These are phyloP conservation scores for Morone saxatilis DNA, from an alignment of 2,113 vertebrate species.

Conservation along the genomic window DNA sequence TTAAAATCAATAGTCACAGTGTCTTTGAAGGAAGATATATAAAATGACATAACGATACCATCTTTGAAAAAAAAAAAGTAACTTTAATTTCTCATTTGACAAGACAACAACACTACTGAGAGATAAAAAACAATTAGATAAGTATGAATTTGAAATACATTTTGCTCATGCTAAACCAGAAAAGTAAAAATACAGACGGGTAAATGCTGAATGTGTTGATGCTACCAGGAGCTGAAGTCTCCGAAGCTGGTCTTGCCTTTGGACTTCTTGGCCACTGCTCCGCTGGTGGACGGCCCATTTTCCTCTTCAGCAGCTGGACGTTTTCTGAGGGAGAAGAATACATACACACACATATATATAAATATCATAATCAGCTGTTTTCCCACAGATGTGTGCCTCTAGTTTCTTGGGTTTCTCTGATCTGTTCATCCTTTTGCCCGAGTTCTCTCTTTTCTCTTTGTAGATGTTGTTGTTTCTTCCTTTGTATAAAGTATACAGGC, in stretches of 20 bases:
- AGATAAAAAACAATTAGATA: constrained; percentile 4
- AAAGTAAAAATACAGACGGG: background rate
- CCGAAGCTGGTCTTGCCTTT: constrained; percentile 88
- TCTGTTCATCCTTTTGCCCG: background rate
- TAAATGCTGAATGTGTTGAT: background rate
- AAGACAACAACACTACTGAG: background rate
- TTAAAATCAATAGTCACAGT: background rate
- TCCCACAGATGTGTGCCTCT: background rate
- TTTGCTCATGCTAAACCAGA: background rate
- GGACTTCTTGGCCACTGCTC: constrained; percentile 85
- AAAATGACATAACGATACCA: background rate
- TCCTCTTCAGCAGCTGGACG: constrained; percentile 82
- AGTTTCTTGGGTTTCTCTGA: background rate
- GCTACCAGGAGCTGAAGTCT: constrained; percentile 98
- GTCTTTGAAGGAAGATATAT: background rate
- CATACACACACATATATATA: background rate
- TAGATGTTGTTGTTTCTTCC: background rate
- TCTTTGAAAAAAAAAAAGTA: constrained; percentile 12
- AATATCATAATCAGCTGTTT: background rate
- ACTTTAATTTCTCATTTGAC: constrained; percentile 53
- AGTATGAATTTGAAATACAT: background rate
- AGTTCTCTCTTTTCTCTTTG: background rate
- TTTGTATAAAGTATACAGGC: background rate
- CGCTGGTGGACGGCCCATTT: constrained; percentile 88
- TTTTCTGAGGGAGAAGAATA: constrained; percentile 84